These are phyloP conservation scores for Corythornis leucogaster DNA, from an alignment of 2,797 vertebrate species.

Conservation along the genomic window DNA sequence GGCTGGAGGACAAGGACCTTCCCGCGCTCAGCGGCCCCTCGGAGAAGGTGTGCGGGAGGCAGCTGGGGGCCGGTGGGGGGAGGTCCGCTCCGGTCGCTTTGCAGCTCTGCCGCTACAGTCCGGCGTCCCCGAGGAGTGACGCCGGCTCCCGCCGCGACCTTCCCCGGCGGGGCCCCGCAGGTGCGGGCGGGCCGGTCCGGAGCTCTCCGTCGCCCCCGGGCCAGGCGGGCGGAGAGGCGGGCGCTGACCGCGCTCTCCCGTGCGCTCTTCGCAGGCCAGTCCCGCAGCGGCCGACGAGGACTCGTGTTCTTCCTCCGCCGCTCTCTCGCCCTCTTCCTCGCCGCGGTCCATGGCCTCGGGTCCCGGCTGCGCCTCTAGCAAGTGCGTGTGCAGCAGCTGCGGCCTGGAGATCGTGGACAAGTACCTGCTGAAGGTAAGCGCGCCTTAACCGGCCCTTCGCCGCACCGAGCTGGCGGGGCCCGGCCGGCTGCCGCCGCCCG, in stretches of 20 bases:
- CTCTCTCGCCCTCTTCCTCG: constrained; percentile 84
- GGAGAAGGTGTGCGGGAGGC: constrained; percentile 83
- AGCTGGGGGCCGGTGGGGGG: not conserved
- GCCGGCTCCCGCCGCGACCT: not conserved
- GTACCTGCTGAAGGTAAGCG: constrained; percentile 93
- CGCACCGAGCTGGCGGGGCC: no score
- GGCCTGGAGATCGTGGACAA: constrained; percentile 93
- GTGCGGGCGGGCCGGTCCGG: not conserved
- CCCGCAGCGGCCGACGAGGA: constrained; percentile 86
- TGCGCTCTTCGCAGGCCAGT: constrained; percentile 64
- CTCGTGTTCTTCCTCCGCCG: constrained; percentile 84
- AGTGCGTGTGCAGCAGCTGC: constrained; percentile 89
- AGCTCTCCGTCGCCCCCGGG: not conserved
- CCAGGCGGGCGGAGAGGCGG: not conserved
- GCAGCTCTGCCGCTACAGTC: no score
- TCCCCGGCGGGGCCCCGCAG: not conserved
- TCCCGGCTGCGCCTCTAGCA: constrained; percentile 79
- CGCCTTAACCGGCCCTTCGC: not conserved
- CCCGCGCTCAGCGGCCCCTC: constrained; percentile 78
- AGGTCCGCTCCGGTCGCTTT: no score
- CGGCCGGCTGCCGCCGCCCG: not conserved
- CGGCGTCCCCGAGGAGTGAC: not conserved
- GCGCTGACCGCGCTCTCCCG: not conserved
- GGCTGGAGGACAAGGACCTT: constrained; percentile 78
- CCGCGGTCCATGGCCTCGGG: constrained; percentile 88